phyloP scores from a whole-genome alignment of 2,113 vertebrate species.

The Rhineura floridana region DNA sequence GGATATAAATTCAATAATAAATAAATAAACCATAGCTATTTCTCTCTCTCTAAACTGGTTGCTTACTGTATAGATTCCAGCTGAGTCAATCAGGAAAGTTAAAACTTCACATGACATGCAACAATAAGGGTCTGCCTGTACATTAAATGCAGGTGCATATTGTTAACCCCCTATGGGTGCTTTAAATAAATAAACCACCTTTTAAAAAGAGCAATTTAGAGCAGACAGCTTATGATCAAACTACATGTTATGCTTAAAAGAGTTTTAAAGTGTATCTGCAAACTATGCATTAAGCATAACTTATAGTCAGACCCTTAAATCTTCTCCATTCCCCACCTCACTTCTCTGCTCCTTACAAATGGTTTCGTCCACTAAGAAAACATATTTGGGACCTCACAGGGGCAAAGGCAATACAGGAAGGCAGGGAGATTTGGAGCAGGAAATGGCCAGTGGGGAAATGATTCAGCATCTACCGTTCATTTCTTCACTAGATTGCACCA shows the following conservation, averaged over 20 bases:
- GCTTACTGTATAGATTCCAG: not conserved
- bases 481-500: not conserved
- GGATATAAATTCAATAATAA: too few relatives aligned
- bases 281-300: too few relatives aligned
- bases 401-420: not conserved
- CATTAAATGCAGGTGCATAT: not conserved
- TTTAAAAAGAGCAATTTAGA: not conserved
- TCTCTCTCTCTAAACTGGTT: not conserved
- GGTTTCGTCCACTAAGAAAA: not conserved
- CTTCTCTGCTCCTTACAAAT: not conserved
- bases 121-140: not conserved
- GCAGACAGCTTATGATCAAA: not conserved
- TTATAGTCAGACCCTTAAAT: too few relatives aligned
- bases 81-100: not conserved
- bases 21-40: too few relatives aligned
- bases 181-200: not conserved
- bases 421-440: not conserved
- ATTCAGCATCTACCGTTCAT: not conserved
- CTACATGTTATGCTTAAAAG: too few relatives aligned
- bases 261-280: too few relatives aligned
- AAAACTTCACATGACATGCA: not conserved
- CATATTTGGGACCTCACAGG: not conserved
- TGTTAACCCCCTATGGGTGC: too few relatives aligned
- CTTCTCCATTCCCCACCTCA: not conserved
- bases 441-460: not conserved